Evolutionary conservation across 2,888 invertebrate genomes (phyloP), one percentile per base, ranked within the genome.

Genomic region (Ochropleura leucogaster): DNA sequence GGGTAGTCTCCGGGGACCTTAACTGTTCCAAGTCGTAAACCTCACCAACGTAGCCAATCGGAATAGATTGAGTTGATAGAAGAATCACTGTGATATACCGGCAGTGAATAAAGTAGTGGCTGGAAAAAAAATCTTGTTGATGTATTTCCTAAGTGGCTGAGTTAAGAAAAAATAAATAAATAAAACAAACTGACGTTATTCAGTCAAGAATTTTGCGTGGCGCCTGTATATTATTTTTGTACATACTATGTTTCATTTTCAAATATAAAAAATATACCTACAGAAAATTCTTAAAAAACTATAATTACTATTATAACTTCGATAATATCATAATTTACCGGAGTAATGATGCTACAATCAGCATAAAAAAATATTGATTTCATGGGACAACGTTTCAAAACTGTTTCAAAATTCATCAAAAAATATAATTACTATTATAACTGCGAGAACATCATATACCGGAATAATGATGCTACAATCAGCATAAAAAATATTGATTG

Each of bases 21-120:
- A 65, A 63, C 66, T 67, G 55, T 66, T 72, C 80, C 62, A 57
- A 40, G 55, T 80, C 66, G 62, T 80, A 57, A 65, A 71, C 55
- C 71, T 79, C 30, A 16, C 51, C 49, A 79, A 79, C 30, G 66
- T 66, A 49, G 20, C 46, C 74, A 80, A 78, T 78, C 40, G 57
- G 46, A 74, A 67, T 80, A 55, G 66, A 74, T 80, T 72, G 73
- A 47, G 30, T 72, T 77, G 77, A n/a, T 53, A 53, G 51, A 51
- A 74, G 46, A 62, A 57, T 74, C 74, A 66, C 55, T 62, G 66
- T 46, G 60, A 73, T 20, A 44, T 66, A 7, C 42, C 16, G 44
- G 10, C 30, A 62, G 42, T 42, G 51, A 16, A 62, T 46, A 62
- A n/a, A n/a, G 14, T 8, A 44, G 12, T n/a, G 12, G 44, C 12